Evolutionary conservation across 2,888 invertebrate species (phyloP), one percentile per base, ranked within the genome.

Genomic region (Drosophila subquinaria): DNA sequence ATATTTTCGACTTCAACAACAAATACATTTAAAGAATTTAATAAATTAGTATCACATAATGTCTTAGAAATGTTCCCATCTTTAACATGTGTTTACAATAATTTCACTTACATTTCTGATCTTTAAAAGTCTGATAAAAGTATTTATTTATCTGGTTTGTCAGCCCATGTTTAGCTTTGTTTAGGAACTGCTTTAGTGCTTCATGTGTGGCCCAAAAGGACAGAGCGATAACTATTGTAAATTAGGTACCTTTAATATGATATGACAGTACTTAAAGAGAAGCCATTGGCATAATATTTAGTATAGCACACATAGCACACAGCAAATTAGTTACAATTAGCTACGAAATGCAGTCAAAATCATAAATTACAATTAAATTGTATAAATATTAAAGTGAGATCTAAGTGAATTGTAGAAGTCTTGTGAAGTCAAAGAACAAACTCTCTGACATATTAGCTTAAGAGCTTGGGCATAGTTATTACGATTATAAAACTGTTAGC

Each of bases 211-310:
- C 56, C 43, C n/a, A 43, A 47, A 60, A 35, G 11, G 23, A 52
- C 15, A 57, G 55, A 56, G 53, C 47, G 20, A 75, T 69, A 90
- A 91, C 91, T 92, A 91, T 89, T 92, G 92, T 91, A 91, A 92
- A 92, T 92, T 92, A 91, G 92, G 92, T 91, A 92, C 91, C 92
- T 92, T 90, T 87, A 76, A 81, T 69, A 59, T 52, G 35, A 72
- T 67, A 77, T 60, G 35, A 38, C 42, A 70, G 53, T 66, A 70
- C 61, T 82, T 73, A 52, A 66, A 48, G 10, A 20, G 20, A 67
- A 62, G 61, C 63, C 76, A 51, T 69, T 52, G 79, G 67, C 80
- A 53, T 55, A 48, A 57, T 45, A 57, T 64, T 69, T 61, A 73
- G 67, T 68, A 55, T 71, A 74, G 72, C 76, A 71, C 73, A 61